Evolutionary conservation across 2,888 invertebrate species (phyloP).

Genomic region (Caenorhabditis wallacei): DNA sequence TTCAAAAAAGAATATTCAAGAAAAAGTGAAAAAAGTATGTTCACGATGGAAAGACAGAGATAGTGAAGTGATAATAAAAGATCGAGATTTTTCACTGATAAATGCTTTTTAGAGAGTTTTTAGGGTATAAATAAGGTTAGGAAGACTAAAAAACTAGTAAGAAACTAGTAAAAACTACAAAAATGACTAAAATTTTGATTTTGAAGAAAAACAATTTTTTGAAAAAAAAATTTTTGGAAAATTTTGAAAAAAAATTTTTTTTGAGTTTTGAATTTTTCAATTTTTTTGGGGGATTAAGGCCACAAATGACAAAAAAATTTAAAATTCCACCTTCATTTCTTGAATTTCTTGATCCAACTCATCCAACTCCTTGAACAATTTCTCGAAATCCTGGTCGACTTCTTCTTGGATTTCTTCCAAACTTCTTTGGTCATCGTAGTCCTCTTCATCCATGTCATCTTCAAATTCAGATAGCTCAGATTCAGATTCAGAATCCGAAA

Average conservation of each 20-base stretch:
- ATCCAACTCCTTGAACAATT: conserved; percentile 19
- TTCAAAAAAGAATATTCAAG: too few species aligned
- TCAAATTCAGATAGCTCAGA: background rate
- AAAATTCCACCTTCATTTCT: background rate
- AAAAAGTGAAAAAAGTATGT: too few species aligned
- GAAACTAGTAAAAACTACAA: too few species aligned
- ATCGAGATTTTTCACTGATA: too few species aligned
- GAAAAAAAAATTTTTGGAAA: conserved; percentile 12
- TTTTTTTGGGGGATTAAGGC: background rate
- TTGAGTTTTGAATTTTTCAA: conserved; percentile 5
- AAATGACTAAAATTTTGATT: background rate
- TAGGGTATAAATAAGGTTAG: too few species aligned
- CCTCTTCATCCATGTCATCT: background rate
- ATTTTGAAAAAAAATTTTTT: conserved; percentile 26
- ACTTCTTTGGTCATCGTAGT: background rate
- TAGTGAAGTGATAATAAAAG: too few species aligned
- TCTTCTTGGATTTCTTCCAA: conserved; percentile 21
- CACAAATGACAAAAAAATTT: too few species aligned
- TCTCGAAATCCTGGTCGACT: conserved; percentile 15
- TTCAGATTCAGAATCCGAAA: background rate
- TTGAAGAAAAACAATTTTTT: background rate
- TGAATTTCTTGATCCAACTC: conserved; percentile 6
- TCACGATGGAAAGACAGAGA: too few species aligned
- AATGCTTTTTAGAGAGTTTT: too few species aligned
- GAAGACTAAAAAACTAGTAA: too few species aligned